Base-by-base conservation (phyloP, 2,888 invertebrate genomes). In the Dione vanillae region DNA sequence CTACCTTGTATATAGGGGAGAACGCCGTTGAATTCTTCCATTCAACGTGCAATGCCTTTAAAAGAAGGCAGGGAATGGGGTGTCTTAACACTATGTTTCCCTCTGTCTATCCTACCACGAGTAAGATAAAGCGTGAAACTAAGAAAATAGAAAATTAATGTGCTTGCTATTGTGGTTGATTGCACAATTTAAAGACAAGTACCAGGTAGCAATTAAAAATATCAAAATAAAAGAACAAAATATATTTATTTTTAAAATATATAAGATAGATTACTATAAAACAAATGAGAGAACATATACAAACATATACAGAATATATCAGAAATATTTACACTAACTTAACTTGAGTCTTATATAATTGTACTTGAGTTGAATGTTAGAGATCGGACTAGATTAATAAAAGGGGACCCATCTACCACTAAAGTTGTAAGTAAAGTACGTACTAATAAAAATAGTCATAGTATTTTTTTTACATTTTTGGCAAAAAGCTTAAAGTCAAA, bases 341-440 rank as follows among this genome's bases (percentile, higher is more conserved):
- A 27, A 45, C n/a, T n/a, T 45, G 27, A 59, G 43, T 59, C 61
- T 61, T 45, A 61, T 14, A 45, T 43, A 27, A 41, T n/a, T 41
- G 41, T 41, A 19, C 20, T 41, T 8, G 41, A 27, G 37, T 56
- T 27, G 43, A 27, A 27, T 10, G 43, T 43, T 43, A 61, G 43
- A 61, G 59, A 43, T 65, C 51, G 72, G 74, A 74, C 74, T 74
- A 74, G 74, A 74, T 51, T 59, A 71, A 54, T 61, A 41, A 65
- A 72, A 66, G 27, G 51, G 45, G 37, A 72, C 71, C 74, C 71
- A 54, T 64, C 45, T 45, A 68, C 66, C 66, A 14, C 37, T 49
- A 49, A 19, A 47, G 11, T 20, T 20, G 43, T 19, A 72, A 61
- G 41, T 35, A 45, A 72, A 61, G 41, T 35, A 45, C 6, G 52